Evolutionary conservation across 2,888 invertebrate species (phyloP).

Genomic region (Conchocele bisecta): DNA sequence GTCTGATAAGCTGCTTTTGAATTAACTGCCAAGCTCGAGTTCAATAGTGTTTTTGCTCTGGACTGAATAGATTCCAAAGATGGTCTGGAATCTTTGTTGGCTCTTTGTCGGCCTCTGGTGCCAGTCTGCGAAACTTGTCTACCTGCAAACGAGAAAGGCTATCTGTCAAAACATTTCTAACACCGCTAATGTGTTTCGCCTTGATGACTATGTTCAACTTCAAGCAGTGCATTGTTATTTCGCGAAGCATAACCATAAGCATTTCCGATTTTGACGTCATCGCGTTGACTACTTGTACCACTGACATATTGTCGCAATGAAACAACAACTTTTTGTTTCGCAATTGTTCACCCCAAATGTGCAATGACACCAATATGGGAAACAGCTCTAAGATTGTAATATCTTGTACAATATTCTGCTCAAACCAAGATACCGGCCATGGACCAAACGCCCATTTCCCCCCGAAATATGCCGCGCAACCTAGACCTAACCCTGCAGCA

Average conservation of each 20-base stretch:
- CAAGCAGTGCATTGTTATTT: constrained; percentile 10
- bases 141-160: neutral
- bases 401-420: neutral
- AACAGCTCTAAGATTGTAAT: constrained; percentile 14
- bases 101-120: neutral
- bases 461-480: constrained; percentile 4
- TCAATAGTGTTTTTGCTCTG: neutral
- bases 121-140: neutral
- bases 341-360: constrained; percentile 9
- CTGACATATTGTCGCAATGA: constrained; percentile 24
- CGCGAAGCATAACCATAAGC: constrained; percentile 19
- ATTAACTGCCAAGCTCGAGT: neutral
- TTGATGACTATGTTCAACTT: constrained; percentile 7
- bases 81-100: neutral
- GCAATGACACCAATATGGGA: constrained; percentile 4
- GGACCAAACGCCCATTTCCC: neutral
- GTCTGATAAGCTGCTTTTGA: neutral
- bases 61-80: constrained; percentile 17
- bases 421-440: constrained; percentile 8
- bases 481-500: neutral
- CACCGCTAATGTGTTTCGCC: constrained; percentile 17
- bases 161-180: neutral
- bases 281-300: constrained; percentile 23
- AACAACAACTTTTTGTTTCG: constrained; percentile 13
- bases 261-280: constrained; percentile 2